Evolutionary conservation across 2,113 vertebrate species (phyloP), one percentile per base, ranked within the genome.

Genomic region (Mobula birostris): DNA sequence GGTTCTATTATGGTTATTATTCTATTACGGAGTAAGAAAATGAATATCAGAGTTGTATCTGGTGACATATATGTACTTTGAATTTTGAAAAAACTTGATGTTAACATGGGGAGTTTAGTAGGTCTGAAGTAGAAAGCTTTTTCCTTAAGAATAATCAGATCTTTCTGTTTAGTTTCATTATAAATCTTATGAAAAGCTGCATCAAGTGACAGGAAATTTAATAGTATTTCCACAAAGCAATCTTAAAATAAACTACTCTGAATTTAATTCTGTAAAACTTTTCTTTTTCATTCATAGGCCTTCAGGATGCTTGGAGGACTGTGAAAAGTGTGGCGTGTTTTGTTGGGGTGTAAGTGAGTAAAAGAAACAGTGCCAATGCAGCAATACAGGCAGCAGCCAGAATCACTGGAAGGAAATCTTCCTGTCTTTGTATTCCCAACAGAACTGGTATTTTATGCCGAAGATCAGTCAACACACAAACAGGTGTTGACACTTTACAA

Each of bases 401-500:
- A 99, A 96, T 97, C 98, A 97, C 98, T 99, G 98, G 98, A 99
- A 98, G 98, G 98, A 97, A 99, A 97, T 97, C 98, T 99, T 99
- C 98, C 99, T 80, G 98, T 99, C 96, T 99, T 99, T 95, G 98
- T 99, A 96, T 99, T 99, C 97, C 99, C 99, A 96, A 99, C 98
- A 58, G 98, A 99, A 96, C 97, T 99, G 94, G 96, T 99, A 97
- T 99, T 99, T 97, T 99, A 99, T 95, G 98, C 98, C 94, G 98
- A 99, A 97, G 98, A 99, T 96, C 99, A 99, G 97, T 97, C 97
- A 91, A 99, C 98, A 95, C 98, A 99, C 97, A 99, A 99, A 96
- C 98, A 98, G 96, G 98, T 99, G 97, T 98, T 99, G 97, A 99
- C 99, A 94, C 98, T 99, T 94, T 99, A 99, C 97, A 99, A 99